phyloP scores from a whole-genome alignment of 2,888 invertebrate species.

The Cataglyphis albicans region DNA sequence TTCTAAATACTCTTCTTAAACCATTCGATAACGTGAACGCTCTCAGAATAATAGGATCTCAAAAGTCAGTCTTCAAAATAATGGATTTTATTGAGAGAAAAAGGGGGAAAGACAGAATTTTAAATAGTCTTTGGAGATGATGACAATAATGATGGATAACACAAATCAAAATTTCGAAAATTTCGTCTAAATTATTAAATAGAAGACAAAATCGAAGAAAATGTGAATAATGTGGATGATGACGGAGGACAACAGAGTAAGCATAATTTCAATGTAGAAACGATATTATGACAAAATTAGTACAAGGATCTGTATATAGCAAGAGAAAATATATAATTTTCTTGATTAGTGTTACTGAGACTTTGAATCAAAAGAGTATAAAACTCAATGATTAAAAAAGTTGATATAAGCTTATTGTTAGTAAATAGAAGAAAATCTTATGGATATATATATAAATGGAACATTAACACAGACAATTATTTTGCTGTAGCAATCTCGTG shows the following conservation, averaged over 20 bases:
- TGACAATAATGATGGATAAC: conserved; percentile 11
- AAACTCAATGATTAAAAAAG: background rate
- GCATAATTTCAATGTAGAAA: conserved; percentile 3
- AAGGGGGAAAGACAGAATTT: background rate
- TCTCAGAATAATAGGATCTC: background rate
- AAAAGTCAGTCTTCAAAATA: background rate
- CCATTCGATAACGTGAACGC: conserved; percentile 46
- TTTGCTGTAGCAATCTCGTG: background rate
- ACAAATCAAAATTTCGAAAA: background rate
- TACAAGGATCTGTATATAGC: background rate
- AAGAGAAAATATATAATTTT: background rate
- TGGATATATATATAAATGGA: background rate
- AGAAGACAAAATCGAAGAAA: background rate
- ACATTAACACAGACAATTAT: background rate
- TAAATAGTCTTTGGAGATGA: background rate
- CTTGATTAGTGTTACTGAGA: background rate
- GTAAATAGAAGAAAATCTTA: background rate
- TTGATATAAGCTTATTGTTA: background rate
- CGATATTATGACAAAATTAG: background rate
- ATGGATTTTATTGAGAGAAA: background rate
- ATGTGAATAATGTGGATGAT: background rate
- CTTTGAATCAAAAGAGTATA: conserved; percentile 6
- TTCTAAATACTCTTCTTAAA: conserved; percentile 76
- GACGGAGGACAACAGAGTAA: conserved; percentile 15
- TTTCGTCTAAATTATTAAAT: background rate